Evolutionary conservation across 2,797 vertebrate genomes (phyloP), one percentile per base, ranked within the genome.

Genomic region (Chelidonichthys spinosus): DNA sequence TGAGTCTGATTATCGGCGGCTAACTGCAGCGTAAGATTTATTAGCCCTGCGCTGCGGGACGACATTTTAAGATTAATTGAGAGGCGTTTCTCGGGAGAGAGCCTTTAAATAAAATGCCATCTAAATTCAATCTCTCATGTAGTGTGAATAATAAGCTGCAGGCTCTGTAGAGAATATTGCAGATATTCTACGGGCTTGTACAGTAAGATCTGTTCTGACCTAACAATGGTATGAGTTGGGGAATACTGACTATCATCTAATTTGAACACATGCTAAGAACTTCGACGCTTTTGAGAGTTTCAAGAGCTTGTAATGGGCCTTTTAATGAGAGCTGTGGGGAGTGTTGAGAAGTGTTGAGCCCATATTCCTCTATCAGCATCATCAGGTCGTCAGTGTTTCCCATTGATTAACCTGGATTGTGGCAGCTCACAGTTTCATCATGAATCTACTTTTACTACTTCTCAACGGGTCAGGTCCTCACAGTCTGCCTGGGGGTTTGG

Each of bases 41-140:
- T 83, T 77, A 67, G 72, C 77, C 69, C 67, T 13, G 72, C 32
- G 7, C 56, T 0, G 14, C 25, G 72, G 76, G 66, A 25, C 3
- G 71, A 77, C 74, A 52, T 77, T 79, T 66, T 69, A 61, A 69
- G 85, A 88, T 86, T 83, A 83, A 90, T 81, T 76, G 70, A 77
- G 72, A 72, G 62, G 69, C 17, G 40, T 76, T 80, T 77, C 85
- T 75, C 58, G 5, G 37, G 70, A 81, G 76, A 70, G 74, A 61
- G 60, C 50, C 60, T 78, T 86, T 67, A 68, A 85, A 86, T 78
- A 74, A 74, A 85, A 74, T 43, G 54, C 44, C 62, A 62, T 74
- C 69, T 49, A 53, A 82, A 75, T 83, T 58, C 64, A 65, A 14
- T 73, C 67, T 78, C 42, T 67, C 53, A 76, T 64, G 46, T 33